phyloP scores from a whole-genome alignment of 2,113 vertebrate species.

The Melanostigma gelatinosum region DNA sequence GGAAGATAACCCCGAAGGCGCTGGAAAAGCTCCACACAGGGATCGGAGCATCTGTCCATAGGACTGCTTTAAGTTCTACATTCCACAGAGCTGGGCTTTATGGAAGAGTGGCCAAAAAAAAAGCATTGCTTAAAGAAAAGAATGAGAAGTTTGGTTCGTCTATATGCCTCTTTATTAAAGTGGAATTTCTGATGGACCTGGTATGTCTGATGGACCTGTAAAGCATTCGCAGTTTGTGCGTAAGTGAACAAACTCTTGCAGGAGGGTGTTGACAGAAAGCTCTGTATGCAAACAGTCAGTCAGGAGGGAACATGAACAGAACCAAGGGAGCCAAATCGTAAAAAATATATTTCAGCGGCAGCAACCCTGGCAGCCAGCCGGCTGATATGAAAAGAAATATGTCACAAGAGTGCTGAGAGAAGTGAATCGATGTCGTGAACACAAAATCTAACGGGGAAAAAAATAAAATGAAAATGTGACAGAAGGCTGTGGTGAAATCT shows the following conservation, averaged over 20 bases:
- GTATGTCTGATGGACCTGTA: background rate
- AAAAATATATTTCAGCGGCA: slow-evolving; percentile 29
- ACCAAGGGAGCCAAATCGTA: slow-evolving; percentile 11
- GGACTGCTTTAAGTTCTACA: background rate
- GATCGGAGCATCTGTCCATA: background rate
- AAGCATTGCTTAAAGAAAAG: background rate
- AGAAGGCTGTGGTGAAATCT: slow-evolving; percentile 23
- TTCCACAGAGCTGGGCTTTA: background rate
- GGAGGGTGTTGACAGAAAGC: background rate
- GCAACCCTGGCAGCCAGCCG: slow-evolving; percentile 3
- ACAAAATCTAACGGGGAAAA: slow-evolving; percentile 7
- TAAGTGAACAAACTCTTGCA: background rate
- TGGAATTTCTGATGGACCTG: background rate
- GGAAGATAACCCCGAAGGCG: background rate
- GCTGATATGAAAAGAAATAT: slow-evolving; percentile 13
- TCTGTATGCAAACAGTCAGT: slow-evolving; percentile 1
- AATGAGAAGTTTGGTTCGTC: background rate
- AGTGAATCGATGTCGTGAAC: slow-evolving; percentile 19
- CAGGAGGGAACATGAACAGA: slow-evolving; percentile 28
- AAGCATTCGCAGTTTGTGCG: background rate
- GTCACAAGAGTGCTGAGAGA: background rate
- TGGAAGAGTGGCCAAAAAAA: background rate
- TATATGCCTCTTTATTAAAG: slow-evolving; percentile 10
- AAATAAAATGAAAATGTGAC: slow-evolving; percentile 32
- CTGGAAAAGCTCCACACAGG: background rate